Conservation (phyloP, 2,797 vertebrate species). For the Alca torda region DNA sequence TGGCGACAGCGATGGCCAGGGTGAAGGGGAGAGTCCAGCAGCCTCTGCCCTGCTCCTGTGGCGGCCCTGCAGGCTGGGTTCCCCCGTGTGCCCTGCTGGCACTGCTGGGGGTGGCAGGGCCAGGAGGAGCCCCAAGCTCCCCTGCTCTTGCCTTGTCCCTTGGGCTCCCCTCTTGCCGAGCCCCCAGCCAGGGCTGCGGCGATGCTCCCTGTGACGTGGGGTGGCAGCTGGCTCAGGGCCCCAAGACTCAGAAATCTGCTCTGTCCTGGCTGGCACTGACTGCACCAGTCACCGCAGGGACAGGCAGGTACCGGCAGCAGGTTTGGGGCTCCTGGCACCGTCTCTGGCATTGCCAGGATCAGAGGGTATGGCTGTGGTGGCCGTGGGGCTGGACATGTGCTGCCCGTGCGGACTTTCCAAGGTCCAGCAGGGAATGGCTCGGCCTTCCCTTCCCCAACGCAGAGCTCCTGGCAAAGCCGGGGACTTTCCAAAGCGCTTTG, state of each 20-base stretch:
- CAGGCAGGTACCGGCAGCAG: rapidly evolving
- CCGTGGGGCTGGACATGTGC: rapidly evolving
- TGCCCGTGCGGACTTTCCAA: rapidly evolving
- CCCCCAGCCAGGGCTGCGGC: not conserved
- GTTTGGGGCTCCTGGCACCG: not conserved
- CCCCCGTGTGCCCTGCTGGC: not conserved
- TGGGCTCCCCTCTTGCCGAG: not conserved
- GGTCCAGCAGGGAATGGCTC: not conserved
- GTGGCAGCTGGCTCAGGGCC: not conserved
- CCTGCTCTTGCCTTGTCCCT: not conserved
- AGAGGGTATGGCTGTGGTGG: not conserved
- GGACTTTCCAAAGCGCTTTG: conserved; percentile 35
- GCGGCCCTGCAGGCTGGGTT: not conserved
- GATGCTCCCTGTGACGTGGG: rapidly evolving
- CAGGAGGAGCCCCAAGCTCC: not conserved
- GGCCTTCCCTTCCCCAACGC: not conserved
- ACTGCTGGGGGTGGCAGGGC: not conserved
- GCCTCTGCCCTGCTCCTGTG: not conserved
- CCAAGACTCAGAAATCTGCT: not conserved
- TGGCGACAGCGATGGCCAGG: not conserved
- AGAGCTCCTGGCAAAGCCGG: not conserved
- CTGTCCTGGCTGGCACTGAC: not conserved
- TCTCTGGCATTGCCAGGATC: not conserved
- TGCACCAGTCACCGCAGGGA: rapidly evolving
- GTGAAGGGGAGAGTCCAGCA: not conserved